Base-by-base conservation (phyloP, 2,113 vertebrate genomes). In the Laticauda laticaudata region DNA sequence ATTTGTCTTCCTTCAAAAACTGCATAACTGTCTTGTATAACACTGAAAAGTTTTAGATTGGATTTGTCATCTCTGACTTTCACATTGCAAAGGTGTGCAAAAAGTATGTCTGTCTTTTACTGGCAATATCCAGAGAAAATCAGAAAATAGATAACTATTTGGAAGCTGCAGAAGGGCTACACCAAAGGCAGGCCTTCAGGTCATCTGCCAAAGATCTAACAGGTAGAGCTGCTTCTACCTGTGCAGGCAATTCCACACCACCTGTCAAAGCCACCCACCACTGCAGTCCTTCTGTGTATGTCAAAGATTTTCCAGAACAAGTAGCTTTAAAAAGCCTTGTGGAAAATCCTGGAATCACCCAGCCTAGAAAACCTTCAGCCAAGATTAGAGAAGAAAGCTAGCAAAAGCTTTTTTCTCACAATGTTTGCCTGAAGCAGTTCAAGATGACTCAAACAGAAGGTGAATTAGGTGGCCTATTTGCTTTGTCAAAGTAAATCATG, bases 31-130 rank as follows among this genome's bases (percentile, higher is more conserved):
- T 53, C 0, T 23, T 93, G 86, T 53, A 87, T 93, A 93, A 2
- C 51, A 91, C 61, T 15, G 75, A 54, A 61, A 87, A 56, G 64
- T 94, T 93, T 91, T 95, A 90, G 34, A 57, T 45, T 59, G 39
- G 24, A 91, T 91, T 93, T 93, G 59, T 94, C 87, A 43, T 92
- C 88, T 95, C 45, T 56, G 91, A 59, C 85, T 59, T 89, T 93
- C 91, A 57, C 39, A n/a, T 21, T 20, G 69, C 92, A 93, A 90
- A 45, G 91, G 14, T 90, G 21, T 54, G 87, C 86, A 94, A 94
- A 61, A 95, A 90, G 91, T 89, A 93, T 5, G 18, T 53, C 56
- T 95, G 91, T 94, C 87, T 95, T 88, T 91, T 12, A 87, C 20
- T 57, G 54, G n/a, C 20, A 39, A 69, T 14, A 86, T 5, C 56